phyloP scores from a whole-genome alignment of 2,113 vertebrate genomes.

The Centropus bengalensis region DNA sequence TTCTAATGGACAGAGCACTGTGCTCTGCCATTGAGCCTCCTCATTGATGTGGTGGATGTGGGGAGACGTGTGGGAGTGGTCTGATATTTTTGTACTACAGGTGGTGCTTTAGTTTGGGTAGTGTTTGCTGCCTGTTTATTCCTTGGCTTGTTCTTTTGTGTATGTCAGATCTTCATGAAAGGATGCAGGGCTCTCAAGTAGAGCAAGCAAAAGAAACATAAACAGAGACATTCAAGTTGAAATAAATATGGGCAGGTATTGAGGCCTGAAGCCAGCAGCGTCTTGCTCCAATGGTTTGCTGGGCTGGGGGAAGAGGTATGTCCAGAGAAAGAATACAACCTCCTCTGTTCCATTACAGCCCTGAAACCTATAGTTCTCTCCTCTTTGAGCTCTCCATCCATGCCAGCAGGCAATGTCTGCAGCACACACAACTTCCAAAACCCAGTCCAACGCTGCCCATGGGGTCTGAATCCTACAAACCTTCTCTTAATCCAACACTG shows the following conservation, averaged over 20 bases:
- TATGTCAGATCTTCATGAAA: neutral
- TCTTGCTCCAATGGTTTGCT: neutral
- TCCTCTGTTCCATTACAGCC: neutral
- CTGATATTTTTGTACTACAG: constrained; percentile 19
- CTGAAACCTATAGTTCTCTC: neutral
- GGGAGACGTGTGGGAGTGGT: neutral
- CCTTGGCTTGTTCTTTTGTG: constrained; percentile 2
- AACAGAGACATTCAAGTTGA: neutral
- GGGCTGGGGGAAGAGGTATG: neutral
- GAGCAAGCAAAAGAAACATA: neutral
- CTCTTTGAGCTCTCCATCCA: neutral
- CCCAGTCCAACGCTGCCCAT: neutral
- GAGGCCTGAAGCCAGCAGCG: neutral
- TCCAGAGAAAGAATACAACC: neutral
- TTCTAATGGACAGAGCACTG: neutral
- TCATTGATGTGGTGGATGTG: constrained; percentile 21
- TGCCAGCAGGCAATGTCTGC: neutral
- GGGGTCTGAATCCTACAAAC: neutral
- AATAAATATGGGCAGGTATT: neutral
- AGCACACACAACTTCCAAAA: neutral
- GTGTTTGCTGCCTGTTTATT: neutral
- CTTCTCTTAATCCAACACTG: neutral
- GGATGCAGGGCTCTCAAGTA: neutral
- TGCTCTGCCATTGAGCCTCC: neutral
- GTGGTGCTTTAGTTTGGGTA: neutral